A percentile compares a stretch with the other conserved stretches of the same genome.
Conservation (phyloP, 2,113 vertebrate species). For the Misgurnus mizolepis region DNA sequence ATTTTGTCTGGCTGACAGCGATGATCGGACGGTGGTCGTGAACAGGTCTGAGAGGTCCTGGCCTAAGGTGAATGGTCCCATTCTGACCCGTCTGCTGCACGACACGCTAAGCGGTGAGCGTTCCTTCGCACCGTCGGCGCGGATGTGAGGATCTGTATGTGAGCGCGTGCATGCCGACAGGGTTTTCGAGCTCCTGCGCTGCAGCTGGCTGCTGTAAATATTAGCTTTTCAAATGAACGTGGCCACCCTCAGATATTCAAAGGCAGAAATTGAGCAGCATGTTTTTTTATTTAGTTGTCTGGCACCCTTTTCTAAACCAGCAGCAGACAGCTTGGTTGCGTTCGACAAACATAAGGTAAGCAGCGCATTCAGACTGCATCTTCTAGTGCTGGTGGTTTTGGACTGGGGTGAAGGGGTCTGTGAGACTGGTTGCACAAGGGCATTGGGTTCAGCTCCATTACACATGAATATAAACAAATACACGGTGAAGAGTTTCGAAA, state of each 20-base stretch:
- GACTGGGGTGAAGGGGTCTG: slow-evolving; percentile 50
- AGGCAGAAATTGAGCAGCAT: slow-evolving; percentile 68
- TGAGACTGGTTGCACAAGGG: slow-evolving; percentile 45
- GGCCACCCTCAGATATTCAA: slow-evolving; percentile 70
- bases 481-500: slow-evolving; percentile 27
- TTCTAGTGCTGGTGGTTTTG: slow-evolving; percentile 57
- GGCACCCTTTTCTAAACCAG: slow-evolving; percentile 62
- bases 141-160: slow-evolving; percentile 50
- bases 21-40: slow-evolving; percentile 46
- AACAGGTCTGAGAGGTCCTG: slow-evolving; percentile 52
- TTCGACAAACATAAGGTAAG: slow-evolving; percentile 71
- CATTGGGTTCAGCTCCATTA: slow-evolving; percentile 61
- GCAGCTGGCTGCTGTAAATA: slow-evolving; percentile 74
- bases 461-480: slow-evolving; percentile 55
- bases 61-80: slow-evolving; percentile 57
- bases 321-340: slow-evolving; percentile 68
- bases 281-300: slow-evolving; percentile 64
- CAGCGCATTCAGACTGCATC: slow-evolving; percentile 62
- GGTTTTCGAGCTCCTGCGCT: slow-evolving; percentile 47
- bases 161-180: slow-evolving; percentile 49
- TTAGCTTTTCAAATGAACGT: slow-evolving; percentile 74
- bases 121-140: slow-evolving; percentile 44
- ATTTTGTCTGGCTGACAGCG: slow-evolving; percentile 38
- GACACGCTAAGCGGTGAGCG: slow-evolving; percentile 50
- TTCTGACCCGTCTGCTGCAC: slow-evolving; percentile 59